These are phyloP conservation scores for Drosophila ficusphila DNA, from an alignment of 1,140 invertebrate species.

Conservation along the genomic window DNA sequence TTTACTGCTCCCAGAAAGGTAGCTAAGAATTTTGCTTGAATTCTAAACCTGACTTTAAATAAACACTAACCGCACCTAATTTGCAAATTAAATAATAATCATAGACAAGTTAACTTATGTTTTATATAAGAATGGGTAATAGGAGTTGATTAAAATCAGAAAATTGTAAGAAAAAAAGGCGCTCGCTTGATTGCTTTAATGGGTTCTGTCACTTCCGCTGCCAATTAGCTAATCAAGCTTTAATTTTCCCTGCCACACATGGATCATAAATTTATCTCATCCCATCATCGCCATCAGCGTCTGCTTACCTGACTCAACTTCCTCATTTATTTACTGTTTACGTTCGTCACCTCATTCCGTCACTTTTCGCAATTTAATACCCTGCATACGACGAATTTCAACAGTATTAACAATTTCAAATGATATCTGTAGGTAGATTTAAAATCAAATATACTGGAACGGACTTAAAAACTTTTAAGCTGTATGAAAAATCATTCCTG, in stretches of 20 bases:
- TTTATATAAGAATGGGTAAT: not conserved
- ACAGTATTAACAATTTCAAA: not conserved
- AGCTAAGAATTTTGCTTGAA: no score
- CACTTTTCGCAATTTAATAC: conserved; percentile 20
- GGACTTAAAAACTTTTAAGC: no score
- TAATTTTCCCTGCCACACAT: conserved; percentile 3
- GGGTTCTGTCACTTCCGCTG: not conserved
- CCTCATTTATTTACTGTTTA: conserved; percentile 3
- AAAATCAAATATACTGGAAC: no score
- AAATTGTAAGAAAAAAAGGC: not conserved
- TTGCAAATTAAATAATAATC: no score
- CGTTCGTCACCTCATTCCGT: conserved; percentile 6
- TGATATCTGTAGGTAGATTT: no score
- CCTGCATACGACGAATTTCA: not conserved
- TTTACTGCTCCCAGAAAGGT: no score
- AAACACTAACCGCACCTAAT: no score
- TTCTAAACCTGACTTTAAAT: no score
- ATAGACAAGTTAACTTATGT: no score
- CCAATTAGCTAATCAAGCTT: conserved; percentile 30
- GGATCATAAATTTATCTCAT: conserved; percentile 33
- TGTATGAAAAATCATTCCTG: no score
- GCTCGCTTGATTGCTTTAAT: not conserved
- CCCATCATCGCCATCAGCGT: conserved; percentile 47
- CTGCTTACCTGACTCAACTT: conserved; percentile 38
- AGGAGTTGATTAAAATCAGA: not conserved